phyloP scores from a whole-genome alignment of 2,797 vertebrate genomes.

The Synaphobranchus kaupii region DNA sequence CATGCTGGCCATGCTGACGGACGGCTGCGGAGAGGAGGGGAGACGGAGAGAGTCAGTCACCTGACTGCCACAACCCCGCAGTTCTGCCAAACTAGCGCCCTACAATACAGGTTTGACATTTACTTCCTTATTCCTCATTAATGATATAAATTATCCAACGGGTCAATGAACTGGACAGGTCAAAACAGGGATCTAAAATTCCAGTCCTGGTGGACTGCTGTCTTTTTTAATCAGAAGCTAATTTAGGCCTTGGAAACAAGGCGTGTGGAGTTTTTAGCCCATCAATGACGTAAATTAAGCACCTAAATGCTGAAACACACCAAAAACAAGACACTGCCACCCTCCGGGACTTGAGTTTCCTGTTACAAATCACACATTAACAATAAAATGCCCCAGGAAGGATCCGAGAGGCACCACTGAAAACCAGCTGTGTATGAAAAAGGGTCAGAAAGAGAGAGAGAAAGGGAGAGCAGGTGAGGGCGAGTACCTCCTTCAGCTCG shows the following conservation, averaged over 20 bases:
- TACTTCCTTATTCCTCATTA: neutral
- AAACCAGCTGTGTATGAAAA: neutral
- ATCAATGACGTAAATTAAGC: too few relatives aligned
- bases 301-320: too few relatives aligned
- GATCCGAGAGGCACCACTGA: neutral
- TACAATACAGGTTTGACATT: neutral
- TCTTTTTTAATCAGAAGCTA: too few relatives aligned
- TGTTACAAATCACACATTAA: too few relatives aligned
- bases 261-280: too few relatives aligned
- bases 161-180: neutral
- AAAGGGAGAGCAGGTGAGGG: neutral
- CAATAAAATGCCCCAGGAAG: too few relatives aligned
- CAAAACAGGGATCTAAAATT: neutral
- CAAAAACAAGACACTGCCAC: too few relatives aligned
- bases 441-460: constrained; percentile 9
- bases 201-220: too few relatives aligned
- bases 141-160: neutral
- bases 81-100: neutral
- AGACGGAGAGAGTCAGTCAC: neutral
- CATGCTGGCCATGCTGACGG: constrained; percentile 84
- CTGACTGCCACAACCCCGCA: neutral
- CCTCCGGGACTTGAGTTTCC: too few relatives aligned
- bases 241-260: too few relatives aligned
- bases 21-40: constrained; percentile 47
- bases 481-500: constrained; percentile 64